Conservation (phyloP, 2,888 invertebrate species). For the Xylophagus ater region DNA sequence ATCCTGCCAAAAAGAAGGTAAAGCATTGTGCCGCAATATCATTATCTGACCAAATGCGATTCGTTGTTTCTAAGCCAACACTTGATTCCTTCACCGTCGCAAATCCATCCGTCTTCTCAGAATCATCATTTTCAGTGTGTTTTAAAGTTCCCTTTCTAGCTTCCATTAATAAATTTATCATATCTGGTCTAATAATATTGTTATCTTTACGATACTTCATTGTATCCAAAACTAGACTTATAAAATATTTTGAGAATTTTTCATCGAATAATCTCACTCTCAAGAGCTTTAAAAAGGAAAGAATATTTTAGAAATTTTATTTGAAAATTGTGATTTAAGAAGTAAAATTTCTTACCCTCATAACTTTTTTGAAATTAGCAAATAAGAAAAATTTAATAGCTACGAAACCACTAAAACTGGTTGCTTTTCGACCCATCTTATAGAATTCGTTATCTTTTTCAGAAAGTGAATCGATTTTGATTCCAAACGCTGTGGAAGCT, state of each 20-base stretch:
- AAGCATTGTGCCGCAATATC: slow-evolving; percentile 48
- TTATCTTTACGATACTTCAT: slow-evolving; percentile 40
- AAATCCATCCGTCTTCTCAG: no score
- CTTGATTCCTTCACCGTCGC: no score
- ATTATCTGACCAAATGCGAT: slow-evolving; percentile 37
- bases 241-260: slow-evolving; percentile 34
- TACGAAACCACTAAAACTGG: slow-evolving; percentile 31
- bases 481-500: slow-evolving; percentile 40
- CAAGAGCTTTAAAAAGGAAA: no score
- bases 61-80: slow-evolving; percentile 8
- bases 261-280: slow-evolving; percentile 31
- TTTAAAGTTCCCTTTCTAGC: slow-evolving; percentile 36
- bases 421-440: slow-evolving; percentile 40
- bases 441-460: slow-evolving; percentile 46
- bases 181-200: slow-evolving; percentile 42
- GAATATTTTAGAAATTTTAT: no score
- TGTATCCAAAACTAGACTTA: slow-evolving; percentile 34
- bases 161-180: slow-evolving; percentile 46
- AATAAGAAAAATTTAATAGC: no score
- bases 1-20: slow-evolving; percentile 47
- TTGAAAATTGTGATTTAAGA: no score
- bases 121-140: no score
- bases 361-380: no score
- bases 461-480: slow-evolving; percentile 43
- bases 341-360: no score